Evolutionary conservation across 2,113 vertebrate genomes (phyloP), one percentile per base, ranked within the genome.

Genomic region (Phalacrocorax carbo): DNA sequence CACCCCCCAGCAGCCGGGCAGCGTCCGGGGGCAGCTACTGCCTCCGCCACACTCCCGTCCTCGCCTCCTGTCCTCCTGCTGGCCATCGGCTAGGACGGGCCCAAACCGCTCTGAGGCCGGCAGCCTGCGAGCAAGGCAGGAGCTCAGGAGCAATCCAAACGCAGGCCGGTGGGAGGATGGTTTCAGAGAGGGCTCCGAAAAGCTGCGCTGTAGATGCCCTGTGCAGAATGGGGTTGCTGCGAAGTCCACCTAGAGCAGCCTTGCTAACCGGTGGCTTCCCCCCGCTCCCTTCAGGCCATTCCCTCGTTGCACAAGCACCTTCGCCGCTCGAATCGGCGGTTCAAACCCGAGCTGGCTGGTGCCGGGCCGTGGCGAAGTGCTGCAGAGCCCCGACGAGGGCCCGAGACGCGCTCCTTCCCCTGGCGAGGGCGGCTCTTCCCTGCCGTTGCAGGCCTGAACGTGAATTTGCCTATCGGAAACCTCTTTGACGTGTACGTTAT

Each of bases 151-250:
- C 22, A 34, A 7, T 3, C 21, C 72, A 38, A 7, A 38, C 54
- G 44, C 57, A 13, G 1, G 16, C 13, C 40, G 7, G 46, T 8
- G 2, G 10, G 22, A 9, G 8, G 17, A 16, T 8, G 40, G 14
- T 12, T n/a, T 2, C 60, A 9, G 60, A 2, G 1, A 13, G n/a
- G 65, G 49, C 49, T n/a, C n/a, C 10, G 65, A 12, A 42, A 10
- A 49, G 10, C 38, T 0, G 0, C 8, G 0, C 1, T 19, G 15
- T 19, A 32, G 15, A 3, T 19, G 16, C 34, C 23, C 17, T 10
- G n/a, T 1, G 9, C 5, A 0, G 8, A n/a, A 12, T 2, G 3
- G 15, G 13, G 32, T 19, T 3, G 27, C 13, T 44, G 44, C 75
- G 11, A 5, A 38, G 22, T 8, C 38, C 60, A 15, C 38, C 2